Evolutionary conservation across 2,113 vertebrate genomes (phyloP).

Genomic region (Pimephales promelas): DNA sequence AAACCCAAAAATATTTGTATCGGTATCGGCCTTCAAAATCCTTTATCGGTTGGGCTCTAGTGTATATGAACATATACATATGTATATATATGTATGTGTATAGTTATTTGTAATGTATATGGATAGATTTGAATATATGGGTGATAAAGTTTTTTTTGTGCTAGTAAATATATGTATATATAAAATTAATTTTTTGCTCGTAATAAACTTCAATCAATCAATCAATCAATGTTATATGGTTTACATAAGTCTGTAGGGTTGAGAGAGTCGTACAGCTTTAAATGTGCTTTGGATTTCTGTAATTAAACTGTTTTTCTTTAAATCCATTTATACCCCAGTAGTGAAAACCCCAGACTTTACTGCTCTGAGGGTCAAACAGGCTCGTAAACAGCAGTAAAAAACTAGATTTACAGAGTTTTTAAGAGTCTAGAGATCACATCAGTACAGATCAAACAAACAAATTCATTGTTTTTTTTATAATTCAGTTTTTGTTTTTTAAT

Average conservation of each 20-base stretch:
- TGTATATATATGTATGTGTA: too few species aligned
- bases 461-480: neutral
- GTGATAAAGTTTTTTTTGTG: too few species aligned
- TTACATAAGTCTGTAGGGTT: neutral
- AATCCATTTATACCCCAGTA: neutral
- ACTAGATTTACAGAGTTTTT: neutral
- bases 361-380: neutral
- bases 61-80: too few species aligned
- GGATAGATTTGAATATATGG: too few species aligned
- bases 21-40: too few species aligned
- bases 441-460: neutral
- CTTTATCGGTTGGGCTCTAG: too few species aligned
- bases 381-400: neutral
- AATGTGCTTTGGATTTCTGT: neutral
- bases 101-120: too few species aligned
- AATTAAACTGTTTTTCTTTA: neutral
- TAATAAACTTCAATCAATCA: too few species aligned
- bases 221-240: neutral
- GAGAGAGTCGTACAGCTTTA: neutral
- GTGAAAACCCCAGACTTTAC: neutral
- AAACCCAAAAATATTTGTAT: too few species aligned
- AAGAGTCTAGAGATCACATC: neutral
- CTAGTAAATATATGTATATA: too few species aligned
- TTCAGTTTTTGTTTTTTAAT: neutral
- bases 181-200: too few species aligned